phyloP scores from a whole-genome alignment of 1,140 invertebrate species.

The Leptinotarsa defecta region DNA sequence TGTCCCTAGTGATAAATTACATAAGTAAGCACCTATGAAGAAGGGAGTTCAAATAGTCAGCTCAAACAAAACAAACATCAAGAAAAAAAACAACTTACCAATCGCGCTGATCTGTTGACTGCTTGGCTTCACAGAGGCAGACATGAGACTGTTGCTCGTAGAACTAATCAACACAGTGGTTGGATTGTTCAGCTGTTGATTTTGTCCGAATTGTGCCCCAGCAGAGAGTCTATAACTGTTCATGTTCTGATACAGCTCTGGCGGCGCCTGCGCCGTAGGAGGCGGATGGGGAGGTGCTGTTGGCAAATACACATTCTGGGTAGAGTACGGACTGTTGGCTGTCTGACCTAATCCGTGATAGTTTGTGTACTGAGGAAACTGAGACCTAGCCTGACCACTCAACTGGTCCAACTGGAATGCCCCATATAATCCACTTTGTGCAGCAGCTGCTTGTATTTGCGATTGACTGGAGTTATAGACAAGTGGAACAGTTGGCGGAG shows the following conservation, averaged over 20 bases:
- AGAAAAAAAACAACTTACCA: conserved; percentile 56
- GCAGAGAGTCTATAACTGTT: conserved; percentile 61
- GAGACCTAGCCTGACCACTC: conserved; percentile 62
- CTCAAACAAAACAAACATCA: conserved; percentile 11
- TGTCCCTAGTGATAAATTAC: conserved; percentile 44
- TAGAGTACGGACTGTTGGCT: conserved; percentile 65
- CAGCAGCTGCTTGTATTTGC: conserved; percentile 60
- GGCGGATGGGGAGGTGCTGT: conserved; percentile 62
- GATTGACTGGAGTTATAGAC: conserved; percentile 78
- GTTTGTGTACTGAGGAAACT: conserved; percentile 69
- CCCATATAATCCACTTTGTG: conserved; percentile 78
- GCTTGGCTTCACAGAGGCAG: conserved; percentile 83
- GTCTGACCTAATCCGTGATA: conserved; percentile 61
- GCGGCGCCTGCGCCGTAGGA: conserved; percentile 64
- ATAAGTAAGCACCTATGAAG: conserved; percentile 18
- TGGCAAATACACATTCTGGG: conserved; percentile 68
- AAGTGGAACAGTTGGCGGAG: conserved; percentile 69
- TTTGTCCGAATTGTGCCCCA: conserved; percentile 72
- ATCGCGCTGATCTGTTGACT: conserved; percentile 82
- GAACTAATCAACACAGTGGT: conserved; percentile 89
- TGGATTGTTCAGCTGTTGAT: conserved; percentile 79
- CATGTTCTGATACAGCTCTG: conserved; percentile 81
- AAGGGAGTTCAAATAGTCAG: not conserved
- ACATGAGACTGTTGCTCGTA: conserved; percentile 86
- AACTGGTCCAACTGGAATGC: conserved; percentile 69